Base-by-base conservation (phyloP, 2,888 invertebrate genomes). In the Seira musarum region DNA sequence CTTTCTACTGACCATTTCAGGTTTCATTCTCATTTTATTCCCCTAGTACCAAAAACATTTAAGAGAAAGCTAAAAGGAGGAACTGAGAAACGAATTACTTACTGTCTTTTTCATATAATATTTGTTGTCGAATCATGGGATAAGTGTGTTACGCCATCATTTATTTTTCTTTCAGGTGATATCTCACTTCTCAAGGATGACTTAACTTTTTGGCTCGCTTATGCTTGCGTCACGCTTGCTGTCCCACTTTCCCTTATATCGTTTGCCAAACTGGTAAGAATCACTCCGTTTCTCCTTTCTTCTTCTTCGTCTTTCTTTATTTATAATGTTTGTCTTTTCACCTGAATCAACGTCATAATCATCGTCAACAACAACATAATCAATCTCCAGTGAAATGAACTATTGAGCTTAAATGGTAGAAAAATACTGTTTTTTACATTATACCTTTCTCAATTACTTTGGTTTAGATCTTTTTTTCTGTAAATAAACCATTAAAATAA, bases 131-230 rank as follows among this genome's bases (percentile, higher is more conserved):
- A 67, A 49, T 24, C 46, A 57, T 57, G 57, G 57, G 57, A 57
- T 57, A n/a, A 15, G 46, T 67, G 6, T 17, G 21, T 40, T 15
- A 15, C 57, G 8, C 17, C 57, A 57, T 22, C 60, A 60, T 21
- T 21, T 67, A 46, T 77, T 70, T 60, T 71, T 46, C 53, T 84
- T 87, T 19, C 86, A 90, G 90, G 88, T 68, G 88, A 89, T 84
- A 74, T 88, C 3, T 82, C 86, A 2, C 87, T 91, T 57, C 89
- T 93, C 71, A 89, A 90, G 81, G 89, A 89, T 22, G 90, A 92
- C 84, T 85, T 91, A 2, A 92, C 92, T 86, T 95, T 92, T 88
- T 94, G 94, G 93, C 87, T 90, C 1, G 87, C 92, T 10, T 93
- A 93, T 87, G 79, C 90, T 0, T 88, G 90, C 60, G 89, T 92